Evolutionary conservation across 1,140 invertebrate genomes (phyloP), one percentile per base, ranked within the genome.

Genomic region (Orussus abietinus): DNA sequence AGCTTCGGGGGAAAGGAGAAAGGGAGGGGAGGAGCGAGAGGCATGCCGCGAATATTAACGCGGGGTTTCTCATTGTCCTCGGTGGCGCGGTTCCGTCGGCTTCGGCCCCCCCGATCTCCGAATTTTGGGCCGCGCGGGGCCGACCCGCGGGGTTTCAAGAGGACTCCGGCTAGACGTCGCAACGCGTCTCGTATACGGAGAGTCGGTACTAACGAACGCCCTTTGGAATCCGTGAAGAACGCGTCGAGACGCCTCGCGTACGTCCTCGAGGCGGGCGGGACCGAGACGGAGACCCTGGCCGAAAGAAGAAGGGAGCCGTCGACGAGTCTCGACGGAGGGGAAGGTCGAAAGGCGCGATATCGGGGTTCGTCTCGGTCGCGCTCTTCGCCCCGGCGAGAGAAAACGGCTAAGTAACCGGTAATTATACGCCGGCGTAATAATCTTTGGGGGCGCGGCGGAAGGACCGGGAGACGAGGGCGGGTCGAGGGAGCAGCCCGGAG

Each of bases 1-100:
- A 30, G 17, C 15, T 21, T 29, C 13, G 35, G 15, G 33, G 29
- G 17, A 22, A 26, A 22, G 28, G 43, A 35, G n/a, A 30, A 6
- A 32, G 18, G 20, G 28, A 39, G 26, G 20, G 21, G 31, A 13
- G 35, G 31, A 14, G 25, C 17, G 33, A 44, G 29, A 17, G 21
- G 31, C 49, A 53, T 42, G 39, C 49, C 29, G 25, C 40, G 55
- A 61, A 62, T 62, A 61, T 62, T 62, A 64, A 62, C 57, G 59
- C 33, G 40, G 21, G 50, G 34, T 47, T 33, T 26, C 47, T 59
- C 51, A 55, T 61, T 60, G 52, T 61, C 51, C 49, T 31, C 26
- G 33, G 42, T n/a, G n/a, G n/a, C n/a, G 30, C 34, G 47, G 39
- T n/a, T 37, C 20, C 35, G 38, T 34, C 32, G 37, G 26, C 42